These are phyloP conservation scores for Philaenus spumarius DNA, from an alignment of 1,140 invertebrate genomes.

Conservation along the genomic window DNA sequence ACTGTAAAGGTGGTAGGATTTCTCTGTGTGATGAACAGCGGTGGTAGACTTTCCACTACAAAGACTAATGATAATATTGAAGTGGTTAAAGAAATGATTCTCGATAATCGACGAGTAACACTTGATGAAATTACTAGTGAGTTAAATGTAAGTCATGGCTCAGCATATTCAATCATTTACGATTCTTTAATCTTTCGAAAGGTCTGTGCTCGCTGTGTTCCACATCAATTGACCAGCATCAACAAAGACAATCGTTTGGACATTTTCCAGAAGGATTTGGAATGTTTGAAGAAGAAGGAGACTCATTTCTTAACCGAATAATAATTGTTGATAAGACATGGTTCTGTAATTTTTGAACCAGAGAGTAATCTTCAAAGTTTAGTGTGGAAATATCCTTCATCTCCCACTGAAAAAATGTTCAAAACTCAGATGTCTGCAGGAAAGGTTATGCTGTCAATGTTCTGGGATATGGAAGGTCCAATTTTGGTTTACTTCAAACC, in stretches of 20 bases:
- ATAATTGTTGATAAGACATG: not conserved
- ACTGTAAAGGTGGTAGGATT: not conserved
- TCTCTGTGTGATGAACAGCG: not conserved
- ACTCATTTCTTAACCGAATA: not conserved
- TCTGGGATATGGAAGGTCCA: not conserved
- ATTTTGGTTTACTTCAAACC: not conserved
- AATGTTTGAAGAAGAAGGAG: not conserved
- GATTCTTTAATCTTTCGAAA: not conserved
- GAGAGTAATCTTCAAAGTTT: not conserved
- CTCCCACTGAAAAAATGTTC: not conserved
- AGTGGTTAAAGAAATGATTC: not conserved
- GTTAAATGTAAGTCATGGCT: not conserved
- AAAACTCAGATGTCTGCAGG: not conserved
- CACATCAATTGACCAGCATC: not conserved
- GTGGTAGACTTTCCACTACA: not conserved
- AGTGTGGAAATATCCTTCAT: not conserved
- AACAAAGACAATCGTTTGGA: not conserved
- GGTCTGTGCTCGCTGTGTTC: not conserved
- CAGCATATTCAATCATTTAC: not conserved
- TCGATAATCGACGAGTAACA: not conserved
- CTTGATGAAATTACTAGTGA: not conserved
- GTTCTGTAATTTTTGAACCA: not conserved
- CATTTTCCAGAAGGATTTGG: not conserved
- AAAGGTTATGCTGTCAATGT: not conserved
- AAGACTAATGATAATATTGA: not conserved